These are phyloP conservation scores for Pachycephus smyrnensis DNA, from an alignment of 2,888 invertebrate species.

Conservation along the genomic window DNA sequence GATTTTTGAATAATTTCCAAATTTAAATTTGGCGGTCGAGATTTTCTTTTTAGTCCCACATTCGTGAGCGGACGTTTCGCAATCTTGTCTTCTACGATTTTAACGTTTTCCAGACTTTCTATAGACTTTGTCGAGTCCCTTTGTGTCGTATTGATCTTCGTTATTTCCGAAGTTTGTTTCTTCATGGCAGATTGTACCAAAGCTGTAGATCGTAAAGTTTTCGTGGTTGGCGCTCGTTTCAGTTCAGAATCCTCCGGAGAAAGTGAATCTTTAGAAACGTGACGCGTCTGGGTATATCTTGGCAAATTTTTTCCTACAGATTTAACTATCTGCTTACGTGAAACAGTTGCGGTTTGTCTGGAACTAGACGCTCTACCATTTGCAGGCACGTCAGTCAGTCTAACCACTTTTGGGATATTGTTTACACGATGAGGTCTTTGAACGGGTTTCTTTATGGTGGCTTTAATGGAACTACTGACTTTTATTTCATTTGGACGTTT, in stretches of 20 bases:
- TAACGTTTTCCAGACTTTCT: constrained; percentile 7
- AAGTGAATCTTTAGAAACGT: neutral
- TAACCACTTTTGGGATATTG: neutral
- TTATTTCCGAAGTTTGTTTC: constrained; percentile 19
- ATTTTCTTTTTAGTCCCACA: neutral
- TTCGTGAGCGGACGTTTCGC: neutral
- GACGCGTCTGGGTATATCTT: neutral
- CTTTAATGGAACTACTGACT: neutral
- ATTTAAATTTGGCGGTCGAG: neutral
- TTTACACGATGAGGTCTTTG: neutral
- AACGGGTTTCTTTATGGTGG: neutral
- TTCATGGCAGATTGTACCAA: neutral
- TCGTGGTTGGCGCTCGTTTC: neutral
- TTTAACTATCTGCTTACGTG: neutral
- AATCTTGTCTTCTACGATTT: neutral
- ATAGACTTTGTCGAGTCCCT: constrained; percentile 13
- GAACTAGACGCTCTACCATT: neutral
- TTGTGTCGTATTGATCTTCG: constrained; percentile 21
- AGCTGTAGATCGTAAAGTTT: neutral
- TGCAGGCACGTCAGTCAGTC: neutral
- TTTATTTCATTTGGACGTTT: neutral
- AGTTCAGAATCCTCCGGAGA: neutral
- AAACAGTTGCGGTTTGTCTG: neutral
- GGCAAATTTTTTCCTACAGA: neutral
- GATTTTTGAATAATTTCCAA: neutral